Base-by-base conservation (phyloP, 2,888 invertebrate species). In the Metacarcinus magister region DNA sequence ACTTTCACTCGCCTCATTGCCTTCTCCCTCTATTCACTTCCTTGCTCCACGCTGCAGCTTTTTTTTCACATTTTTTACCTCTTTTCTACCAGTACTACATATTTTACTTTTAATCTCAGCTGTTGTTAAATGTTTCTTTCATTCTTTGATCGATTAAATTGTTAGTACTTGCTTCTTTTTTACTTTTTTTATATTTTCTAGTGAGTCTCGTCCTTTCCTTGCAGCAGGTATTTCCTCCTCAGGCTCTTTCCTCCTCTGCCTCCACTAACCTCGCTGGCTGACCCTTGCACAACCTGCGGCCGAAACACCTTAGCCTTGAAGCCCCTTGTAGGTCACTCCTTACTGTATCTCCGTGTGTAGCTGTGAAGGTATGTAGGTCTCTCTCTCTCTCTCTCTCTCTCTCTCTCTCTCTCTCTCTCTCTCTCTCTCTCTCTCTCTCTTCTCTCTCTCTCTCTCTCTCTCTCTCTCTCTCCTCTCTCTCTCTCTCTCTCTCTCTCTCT, bases 361-460 rank as follows among this genome's bases (percentile, higher is more conserved):
- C 87, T 32, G 87, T 13, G 39, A 39, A 39, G 87, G 32, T 87
- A 87, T 87, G 8, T 87, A 87, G 87, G 87, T 87, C 87, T 87
- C 87, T 67, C 67, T 67, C 67, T 67, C 67, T 67, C 67, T 67
- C 67, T 28, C n/a, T 28, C 28, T 75, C 75, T 87, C 87, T 87
- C 87, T 87, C 87, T 87, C 87, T 87, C 87, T 87, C 87, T 87
- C 87, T 87, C 87, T 87, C 87, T 75, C 87, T 87, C 87, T 87
- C 87, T 87, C 87, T 82, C 82, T 82, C 32, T 82, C 67, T 67
- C 67, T 67, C 67, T 67, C n/a, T 48, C 48, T 48, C 48, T 48
- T 48, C 48, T 48, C 48, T 5, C 48, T 48, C 48, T n/a, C 48
- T 48, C 48, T 48, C 48, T 48, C 48, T 48, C 48, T 48, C 48